Evolutionary conservation across 2,113 vertebrate species (phyloP), one percentile per base, ranked within the genome.

Genomic region (Syngnathus floridae): DNA sequence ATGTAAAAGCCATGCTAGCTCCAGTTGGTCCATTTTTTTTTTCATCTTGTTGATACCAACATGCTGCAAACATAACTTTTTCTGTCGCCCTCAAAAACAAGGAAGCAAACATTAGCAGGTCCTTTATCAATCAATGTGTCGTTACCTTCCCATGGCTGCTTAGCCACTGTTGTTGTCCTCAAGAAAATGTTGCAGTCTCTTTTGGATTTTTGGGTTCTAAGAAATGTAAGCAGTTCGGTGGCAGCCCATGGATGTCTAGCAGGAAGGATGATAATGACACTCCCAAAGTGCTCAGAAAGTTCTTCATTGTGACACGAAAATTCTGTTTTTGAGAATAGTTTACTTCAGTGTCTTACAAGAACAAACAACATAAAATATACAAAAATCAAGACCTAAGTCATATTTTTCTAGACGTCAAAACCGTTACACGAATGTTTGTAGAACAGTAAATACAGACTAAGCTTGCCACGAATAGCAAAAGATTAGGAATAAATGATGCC

Each of bases 151-250:
- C 13, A 49, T 51, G 43, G 72, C 64, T 49, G 70, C 65, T 56
- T 63, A 69, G 62, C 71, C 67, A 69, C 62, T 66, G 67, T 76
- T 75, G 59, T 61, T 49, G 74, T 76, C 40, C 35, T 31, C 64
- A 85, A 17, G 13, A 61, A 61, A 4, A 43, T 12, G 6, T 7
- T 61, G 38, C 12, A 43, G 21, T 61, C 59, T 40, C 26, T 11
- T 21, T 41, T 1, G 12, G 38, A 61, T 55, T 71, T 75, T 80
- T 73, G 76, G 78, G 61, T 78, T 65, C 41, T 52, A 72, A 72
- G 43, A 64, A 78, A 74, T 84, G 86, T 87, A 86, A 85, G 84
- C 77, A 48, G 82, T 73, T 74, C 73, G 73, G 72, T 62, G 51
- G 70, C 49, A 64, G 66, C 73, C 59, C 45, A 46, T 66, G 38